phyloP scores from a whole-genome alignment of 1,140 invertebrate species.

The Samia ricini region DNA sequence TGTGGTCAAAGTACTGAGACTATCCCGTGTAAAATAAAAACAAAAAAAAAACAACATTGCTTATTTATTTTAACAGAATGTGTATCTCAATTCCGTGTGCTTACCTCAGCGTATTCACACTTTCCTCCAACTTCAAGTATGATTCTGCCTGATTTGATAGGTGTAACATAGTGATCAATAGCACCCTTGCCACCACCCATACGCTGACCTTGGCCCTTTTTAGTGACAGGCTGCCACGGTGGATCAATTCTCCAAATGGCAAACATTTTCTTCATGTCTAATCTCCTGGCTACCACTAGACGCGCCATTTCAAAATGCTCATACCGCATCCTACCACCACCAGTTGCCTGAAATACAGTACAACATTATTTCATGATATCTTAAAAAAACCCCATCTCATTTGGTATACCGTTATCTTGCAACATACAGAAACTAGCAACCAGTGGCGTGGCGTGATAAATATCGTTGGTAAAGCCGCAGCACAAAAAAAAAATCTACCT shows the following conservation, averaged over 20 bases:
- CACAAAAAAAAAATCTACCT: too few species aligned
- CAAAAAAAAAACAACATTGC: background rate
- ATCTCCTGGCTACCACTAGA: conserved; percentile 84
- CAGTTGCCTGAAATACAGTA: conserved; percentile 80
- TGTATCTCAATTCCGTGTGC: background rate
- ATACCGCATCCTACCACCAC: conserved; percentile 88
- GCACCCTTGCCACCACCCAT: conserved; percentile 98
- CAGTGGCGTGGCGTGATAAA: too few species aligned
- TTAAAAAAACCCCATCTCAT: too few species aligned
- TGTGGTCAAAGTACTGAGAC: too few species aligned
- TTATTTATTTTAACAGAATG: background rate
- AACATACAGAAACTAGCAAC: too few species aligned
- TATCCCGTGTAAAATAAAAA: too few species aligned
- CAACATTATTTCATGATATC: background rate
- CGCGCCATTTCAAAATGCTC: conserved; percentile 95
- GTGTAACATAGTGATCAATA: conserved; percentile 98
- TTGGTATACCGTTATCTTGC: too few species aligned
- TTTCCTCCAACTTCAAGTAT: conserved; percentile 96
- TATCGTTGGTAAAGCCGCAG: too few species aligned
- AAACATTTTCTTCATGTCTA: conserved; percentile 91
- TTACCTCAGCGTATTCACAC: conserved; percentile 92
- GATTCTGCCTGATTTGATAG: conserved; percentile 93
- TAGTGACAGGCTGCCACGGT: conserved; percentile 96
- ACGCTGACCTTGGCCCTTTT: conserved; percentile 92
- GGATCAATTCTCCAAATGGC: conserved; percentile 96